Base-by-base conservation (phyloP, 2,113 vertebrate genomes). In the Dipodomys spectabilis region DNA sequence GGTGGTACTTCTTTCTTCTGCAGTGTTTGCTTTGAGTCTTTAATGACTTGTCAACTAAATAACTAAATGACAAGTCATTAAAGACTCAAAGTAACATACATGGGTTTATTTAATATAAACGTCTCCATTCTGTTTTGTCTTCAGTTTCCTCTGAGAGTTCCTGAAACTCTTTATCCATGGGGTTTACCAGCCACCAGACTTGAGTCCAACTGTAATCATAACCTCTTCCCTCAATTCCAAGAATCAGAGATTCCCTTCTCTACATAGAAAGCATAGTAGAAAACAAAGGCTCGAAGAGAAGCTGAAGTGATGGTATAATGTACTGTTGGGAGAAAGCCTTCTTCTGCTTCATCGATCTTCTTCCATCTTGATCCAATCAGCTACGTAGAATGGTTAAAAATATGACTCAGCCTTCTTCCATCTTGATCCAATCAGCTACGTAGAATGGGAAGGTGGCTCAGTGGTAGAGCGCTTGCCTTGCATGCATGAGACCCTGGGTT, bases 1-100 rank as follows among this genome's bases (percentile, higher is more conserved):
- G 9, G 15, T 39, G 9, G 15, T 39, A 45, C 18, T 67, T 65
- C 49, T 85, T 19, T 80, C 30, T 77, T 88, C 44, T 65, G 22
- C 75, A 71, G 25, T 45, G 16, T 64, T 7, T 13, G 44, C 12
- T 82, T 79, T 75, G 32, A 10, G 8, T 27, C 32, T 72, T 35
- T 67, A 44, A 92, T 71, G n/a, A 44, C 69, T 71, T 81, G 60
- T 62, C 72, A 35, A 49, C 3, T 49, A 79, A 88, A n/a, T 90
- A 64, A 69, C 25, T n/a, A n/a, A n/a, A n/a, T n/a, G n/a, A n/a
- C n/a, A n/a, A n/a, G n/a, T n/a, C n/a, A n/a, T n/a, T n/a, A n/a
- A n/a, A n/a, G n/a, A n/a, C n/a, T n/a, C n/a, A n/a, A n/a, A n/a
- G n/a, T n/a, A n/a, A n/a, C n/a, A n/a, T n/a, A 88, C 68, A 80